Evolutionary conservation across 2,797 vertebrate species (phyloP).

Genomic region (Falco cherrug): DNA sequence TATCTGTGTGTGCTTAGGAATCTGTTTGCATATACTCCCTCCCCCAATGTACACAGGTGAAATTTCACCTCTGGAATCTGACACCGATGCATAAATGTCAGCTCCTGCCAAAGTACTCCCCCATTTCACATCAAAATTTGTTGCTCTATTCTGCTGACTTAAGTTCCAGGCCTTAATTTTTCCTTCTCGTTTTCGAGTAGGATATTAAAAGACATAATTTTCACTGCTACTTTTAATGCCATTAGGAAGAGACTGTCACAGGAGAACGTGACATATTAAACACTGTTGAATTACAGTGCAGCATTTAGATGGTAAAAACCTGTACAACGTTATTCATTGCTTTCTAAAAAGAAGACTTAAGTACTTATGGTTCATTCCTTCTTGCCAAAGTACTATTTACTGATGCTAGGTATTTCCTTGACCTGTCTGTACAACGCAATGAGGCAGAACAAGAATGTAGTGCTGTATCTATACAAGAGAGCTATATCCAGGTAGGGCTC

Average conservation of each 20-base stretch:
- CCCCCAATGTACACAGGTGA: not conserved
- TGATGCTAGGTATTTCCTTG: not conserved
- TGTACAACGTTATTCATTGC: not conserved
- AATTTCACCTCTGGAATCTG: conserved; percentile 25
- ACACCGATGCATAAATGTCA: not conserved
- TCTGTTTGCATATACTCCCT: not conserved
- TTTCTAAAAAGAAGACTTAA: not conserved
- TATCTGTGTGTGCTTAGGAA: not conserved
- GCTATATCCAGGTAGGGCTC: not conserved
- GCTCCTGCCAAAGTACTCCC: not conserved
- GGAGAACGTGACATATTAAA: not conserved
- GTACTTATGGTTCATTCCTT: not conserved
- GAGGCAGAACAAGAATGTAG: not conserved
- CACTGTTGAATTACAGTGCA: not conserved
- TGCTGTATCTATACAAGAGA: not conserved
- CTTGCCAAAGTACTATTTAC: not conserved
- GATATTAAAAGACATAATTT: conserved; percentile 2
- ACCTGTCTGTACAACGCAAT: not conserved
- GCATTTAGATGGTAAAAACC: not conserved
- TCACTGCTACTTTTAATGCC: not conserved
- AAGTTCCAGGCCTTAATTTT: not conserved
- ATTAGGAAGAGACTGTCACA: not conserved
- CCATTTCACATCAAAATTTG: not conserved
- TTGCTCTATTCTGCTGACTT: not conserved
- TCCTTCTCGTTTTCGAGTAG: not conserved